Base-by-base conservation (phyloP, 2,888 invertebrate genomes). In the Erpobdella octoculata region DNA sequence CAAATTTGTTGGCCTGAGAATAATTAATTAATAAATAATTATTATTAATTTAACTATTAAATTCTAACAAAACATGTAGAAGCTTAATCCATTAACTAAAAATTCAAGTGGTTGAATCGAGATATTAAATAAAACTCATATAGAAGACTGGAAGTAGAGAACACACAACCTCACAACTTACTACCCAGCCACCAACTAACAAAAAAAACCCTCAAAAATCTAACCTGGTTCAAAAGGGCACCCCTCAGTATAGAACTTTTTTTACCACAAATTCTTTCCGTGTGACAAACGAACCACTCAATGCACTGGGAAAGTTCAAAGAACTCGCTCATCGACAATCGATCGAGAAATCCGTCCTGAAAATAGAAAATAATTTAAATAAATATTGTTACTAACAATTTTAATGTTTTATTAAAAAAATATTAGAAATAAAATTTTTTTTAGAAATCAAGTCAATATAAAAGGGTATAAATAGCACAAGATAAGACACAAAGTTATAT, bases 1-100 rank as follows among this genome's bases (percentile, higher is more conserved):
- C 90, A 84, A 93, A 95, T 80, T 91, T 90, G 80, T 90, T 90
- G 0, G 93, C 92, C 87, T 93, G 90, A 74, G 89, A 89, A 80
- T 41, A 58, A 37, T n/a, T n/a, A n/a, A n/a, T n/a, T n/a, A n/a
- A n/a, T n/a, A n/a, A n/a, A n/a, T n/a, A n/a, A n/a, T n/a, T n/a
- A n/a, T n/a, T n/a, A n/a, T n/a, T n/a, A n/a, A n/a, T n/a, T n/a
- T n/a, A n/a, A n/a, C n/a, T n/a, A n/a, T n/a, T n/a, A n/a, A n/a
- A n/a, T n/a, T n/a, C n/a, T n/a, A n/a, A n/a, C n/a, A n/a, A n/a
- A n/a, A n/a, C n/a, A n/a, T n/a, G n/a, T n/a, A n/a, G n/a, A n/a
- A n/a, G n/a, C n/a, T n/a, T n/a, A n/a, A n/a, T n/a, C n/a, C n/a
- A n/a, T n/a, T n/a, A n/a, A n/a, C n/a, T n/a, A n/a, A n/a, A n/a